Evolutionary conservation across 2,888 invertebrate genomes (phyloP).

Genomic region (Epsilonema sp.): DNA sequence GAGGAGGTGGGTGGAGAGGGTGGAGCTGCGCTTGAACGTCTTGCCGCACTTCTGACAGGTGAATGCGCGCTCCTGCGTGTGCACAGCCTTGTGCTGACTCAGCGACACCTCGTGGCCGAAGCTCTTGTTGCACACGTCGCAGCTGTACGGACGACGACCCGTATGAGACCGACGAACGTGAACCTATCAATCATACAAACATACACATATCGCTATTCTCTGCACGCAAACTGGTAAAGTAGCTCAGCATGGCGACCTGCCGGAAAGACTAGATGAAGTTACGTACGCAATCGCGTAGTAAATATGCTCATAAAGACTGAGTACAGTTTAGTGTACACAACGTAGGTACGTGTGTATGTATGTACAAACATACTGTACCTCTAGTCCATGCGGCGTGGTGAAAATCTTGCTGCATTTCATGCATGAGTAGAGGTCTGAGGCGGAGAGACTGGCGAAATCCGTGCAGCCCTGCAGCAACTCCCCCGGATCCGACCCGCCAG

Average conservation of each 20-base stretch:
- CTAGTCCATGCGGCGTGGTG: slow-evolving; percentile 85
- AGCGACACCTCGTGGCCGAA: slow-evolving; percentile 92
- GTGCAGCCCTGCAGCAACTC: slow-evolving; percentile 6
- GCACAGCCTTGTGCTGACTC: slow-evolving; percentile 59
- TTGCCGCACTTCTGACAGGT: slow-evolving; percentile 79
- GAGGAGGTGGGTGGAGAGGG: slow-evolving; percentile 82
- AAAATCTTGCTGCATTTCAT: slow-evolving; percentile 96
- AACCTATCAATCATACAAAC: no score
- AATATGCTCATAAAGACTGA: no score
- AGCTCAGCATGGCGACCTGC: no score
- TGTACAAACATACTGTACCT: no score
- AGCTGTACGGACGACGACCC: slow-evolving; percentile 82
- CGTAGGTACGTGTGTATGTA: no score
- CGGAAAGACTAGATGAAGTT: no score
- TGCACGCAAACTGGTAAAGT: no score
- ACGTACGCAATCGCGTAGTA: no score
- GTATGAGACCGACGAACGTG: slow-evolving; percentile 73
- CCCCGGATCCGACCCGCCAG: slow-evolving; percentile 3
- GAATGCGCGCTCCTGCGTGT: slow-evolving; percentile 46
- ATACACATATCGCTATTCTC: no score
- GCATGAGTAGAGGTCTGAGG: slow-evolving; percentile 62
- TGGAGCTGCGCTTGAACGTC: slow-evolving; percentile 49
- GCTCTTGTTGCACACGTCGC: slow-evolving; percentile 88
- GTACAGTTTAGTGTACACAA: no score
- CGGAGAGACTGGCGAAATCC: not conserved